A percentile compares a stretch with the other conserved stretches of the same genome.
phyloP scores from a whole-genome alignment of 1,140 invertebrate species.

The Alviniconcha marisindica region DNA sequence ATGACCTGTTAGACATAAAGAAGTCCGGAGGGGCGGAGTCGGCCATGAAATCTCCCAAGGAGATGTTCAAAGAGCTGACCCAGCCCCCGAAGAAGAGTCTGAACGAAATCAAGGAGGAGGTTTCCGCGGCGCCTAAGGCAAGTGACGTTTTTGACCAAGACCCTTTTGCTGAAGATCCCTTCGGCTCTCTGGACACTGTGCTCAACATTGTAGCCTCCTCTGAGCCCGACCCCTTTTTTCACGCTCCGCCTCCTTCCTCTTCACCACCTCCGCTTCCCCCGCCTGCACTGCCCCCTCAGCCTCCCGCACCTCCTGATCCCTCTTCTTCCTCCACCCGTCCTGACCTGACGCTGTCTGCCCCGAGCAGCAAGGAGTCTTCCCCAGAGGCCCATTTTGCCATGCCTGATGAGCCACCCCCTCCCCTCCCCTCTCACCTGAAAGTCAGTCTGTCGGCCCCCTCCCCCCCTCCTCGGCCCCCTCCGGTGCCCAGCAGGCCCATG shows the following conservation, averaged over 20 bases:
- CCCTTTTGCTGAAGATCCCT: slow-evolving; percentile 24
- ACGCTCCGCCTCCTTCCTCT: slow-evolving; percentile 51
- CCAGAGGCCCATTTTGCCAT: slow-evolving; percentile 35
- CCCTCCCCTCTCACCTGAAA: slow-evolving; percentile 30
- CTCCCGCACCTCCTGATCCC: slow-evolving; percentile 43
- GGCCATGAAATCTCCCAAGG: slow-evolving; percentile 56
- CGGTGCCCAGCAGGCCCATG: slow-evolving; percentile 33
- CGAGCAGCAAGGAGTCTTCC: slow-evolving; percentile 4
- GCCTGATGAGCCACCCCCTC: slow-evolving; percentile 44
- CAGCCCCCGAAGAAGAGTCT: slow-evolving; percentile 62
- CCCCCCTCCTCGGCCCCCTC: slow-evolving; percentile 42
- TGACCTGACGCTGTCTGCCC: neutral
- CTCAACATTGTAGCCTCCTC: slow-evolving; percentile 26
- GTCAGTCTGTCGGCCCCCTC: slow-evolving; percentile 12
- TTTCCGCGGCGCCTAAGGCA: slow-evolving; percentile 49
- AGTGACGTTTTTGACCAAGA: slow-evolving; percentile 45
- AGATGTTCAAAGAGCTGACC: slow-evolving; percentile 61
- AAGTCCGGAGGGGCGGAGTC: slow-evolving; percentile 44
- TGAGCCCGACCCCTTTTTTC: slow-evolving; percentile 59
- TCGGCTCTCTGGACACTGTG: slow-evolving; percentile 7
- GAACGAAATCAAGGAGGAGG: slow-evolving; percentile 54
- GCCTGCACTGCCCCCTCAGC: slow-evolving; percentile 35
- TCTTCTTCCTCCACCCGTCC: slow-evolving; percentile 28
- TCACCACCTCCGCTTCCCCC: slow-evolving; percentile 66
- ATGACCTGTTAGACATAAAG: slow-evolving; percentile 64